Percentiles rank a stretch among this genome's conserved stretches.
Conservation (phyloP, 2,888 invertebrate species). For the Uropetala carovei region DNA sequence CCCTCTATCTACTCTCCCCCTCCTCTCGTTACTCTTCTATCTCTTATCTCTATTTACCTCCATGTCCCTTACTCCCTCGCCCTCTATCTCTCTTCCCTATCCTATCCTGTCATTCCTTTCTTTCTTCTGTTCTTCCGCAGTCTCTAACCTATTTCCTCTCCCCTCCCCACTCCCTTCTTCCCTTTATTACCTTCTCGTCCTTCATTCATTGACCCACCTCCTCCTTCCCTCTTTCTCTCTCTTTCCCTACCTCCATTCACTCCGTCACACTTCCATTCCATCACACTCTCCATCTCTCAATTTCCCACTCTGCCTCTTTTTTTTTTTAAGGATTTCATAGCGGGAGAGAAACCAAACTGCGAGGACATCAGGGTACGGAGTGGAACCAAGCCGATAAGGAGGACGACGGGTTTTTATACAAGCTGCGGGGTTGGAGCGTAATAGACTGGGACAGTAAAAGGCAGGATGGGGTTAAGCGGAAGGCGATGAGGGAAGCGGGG, state of each 20-base stretch:
- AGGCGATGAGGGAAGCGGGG: too few species aligned
- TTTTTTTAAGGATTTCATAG: too few species aligned
- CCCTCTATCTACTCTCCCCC: constrained; percentile 68
- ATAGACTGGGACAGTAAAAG: too few species aligned
- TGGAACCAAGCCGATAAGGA: too few species aligned
- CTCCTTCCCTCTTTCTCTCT: constrained; percentile 66
- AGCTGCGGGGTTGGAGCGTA: too few species aligned
- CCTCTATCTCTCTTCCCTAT: constrained; percentile 70
- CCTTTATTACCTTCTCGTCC: constrained; percentile 71
- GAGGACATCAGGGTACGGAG: too few species aligned
- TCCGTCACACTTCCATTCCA: constrained; percentile 63
- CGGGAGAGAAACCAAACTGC: too few species aligned
- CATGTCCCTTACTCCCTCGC: constrained; percentile 68
- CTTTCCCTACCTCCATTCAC: constrained; percentile 69
- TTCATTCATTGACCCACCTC: constrained; percentile 70
- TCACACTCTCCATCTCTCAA: constrained; percentile 68
- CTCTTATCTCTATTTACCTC: constrained; percentile 69
- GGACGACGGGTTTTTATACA: too few species aligned
- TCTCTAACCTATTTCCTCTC: too few species aligned
- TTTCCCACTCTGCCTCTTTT: too few species aligned
- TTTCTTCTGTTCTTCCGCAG: constrained; percentile 70
- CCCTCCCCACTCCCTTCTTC: constrained; percentile 73
- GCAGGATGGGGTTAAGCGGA: too few species aligned
- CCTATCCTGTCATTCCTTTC: constrained; percentile 73
- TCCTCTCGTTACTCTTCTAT: constrained; percentile 67